These are phyloP conservation scores for Carlito syrichta DNA, from an alignment of 2,113 vertebrate species.

Conservation along the genomic window DNA sequence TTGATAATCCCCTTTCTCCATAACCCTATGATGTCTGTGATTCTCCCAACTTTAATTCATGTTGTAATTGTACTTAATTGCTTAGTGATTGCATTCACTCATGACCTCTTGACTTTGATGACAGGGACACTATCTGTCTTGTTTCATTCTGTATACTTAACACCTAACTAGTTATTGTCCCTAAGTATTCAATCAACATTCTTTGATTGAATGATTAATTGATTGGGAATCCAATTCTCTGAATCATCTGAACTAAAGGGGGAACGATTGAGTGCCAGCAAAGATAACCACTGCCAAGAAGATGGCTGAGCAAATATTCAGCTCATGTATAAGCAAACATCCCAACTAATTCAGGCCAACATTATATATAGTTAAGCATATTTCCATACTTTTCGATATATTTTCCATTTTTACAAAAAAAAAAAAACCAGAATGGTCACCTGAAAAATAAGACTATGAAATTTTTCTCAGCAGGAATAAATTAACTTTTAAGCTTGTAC, in stretches of 20 bases:
- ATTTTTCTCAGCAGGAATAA: slow-evolving; percentile 26
- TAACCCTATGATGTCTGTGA: not conserved
- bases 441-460: not conserved
- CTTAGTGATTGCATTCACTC: not conserved
- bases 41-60: not conserved
- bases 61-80: not conserved
- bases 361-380: not conserved
- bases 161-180: not conserved
- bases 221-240: not conserved
- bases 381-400: not conserved
- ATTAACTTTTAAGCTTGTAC: slow-evolving; percentile 11
- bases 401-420: not conserved
- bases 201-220: slow-evolving; percentile 2
- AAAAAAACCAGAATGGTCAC: not conserved
- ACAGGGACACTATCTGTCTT: not conserved
- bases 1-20: not conserved
- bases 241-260: not conserved
- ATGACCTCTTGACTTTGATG: not conserved
- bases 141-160: not conserved
- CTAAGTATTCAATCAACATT: not conserved
- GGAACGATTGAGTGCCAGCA: not conserved
- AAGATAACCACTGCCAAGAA: slow-evolving; percentile 16
- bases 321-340: not conserved
- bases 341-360: not conserved
- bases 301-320: not conserved